Percentiles rank a stretch among this genome's conserved stretches.
Evolutionary conservation across 1,140 invertebrate genomes (phyloP).

Genomic region (Pectinophora gossypiella): DNA sequence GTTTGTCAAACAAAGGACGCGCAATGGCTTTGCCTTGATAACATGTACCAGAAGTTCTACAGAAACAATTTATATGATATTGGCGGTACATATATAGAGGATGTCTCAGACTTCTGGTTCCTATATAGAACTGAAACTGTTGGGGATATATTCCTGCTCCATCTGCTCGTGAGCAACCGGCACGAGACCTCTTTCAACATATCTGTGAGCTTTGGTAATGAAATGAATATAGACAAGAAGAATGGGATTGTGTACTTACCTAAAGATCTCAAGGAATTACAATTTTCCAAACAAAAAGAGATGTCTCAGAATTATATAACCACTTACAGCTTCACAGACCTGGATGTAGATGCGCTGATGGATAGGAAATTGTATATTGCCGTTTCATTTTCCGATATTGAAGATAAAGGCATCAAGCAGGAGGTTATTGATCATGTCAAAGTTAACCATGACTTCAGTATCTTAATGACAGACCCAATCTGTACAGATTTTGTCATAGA

Average conservation of each 20-base stretch:
- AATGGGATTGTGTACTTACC: conserved; percentile 29
- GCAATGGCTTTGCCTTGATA: conserved; percentile 48
- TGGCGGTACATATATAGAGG: conserved; percentile 50
- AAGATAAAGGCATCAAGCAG: conserved; percentile 7
- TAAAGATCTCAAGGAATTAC: conserved; percentile 24
- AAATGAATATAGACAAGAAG: conserved; percentile 38
- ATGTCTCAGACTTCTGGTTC: conserved; percentile 51
- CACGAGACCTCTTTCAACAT: conserved; percentile 33
- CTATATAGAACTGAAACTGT: conserved; percentile 45
- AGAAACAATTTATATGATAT: conserved; percentile 58
- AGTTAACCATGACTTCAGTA: conserved; percentile 39
- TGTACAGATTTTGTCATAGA: conserved; percentile 58
- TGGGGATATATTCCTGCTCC: conserved; percentile 41
- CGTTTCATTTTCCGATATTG: conserved; percentile 24
- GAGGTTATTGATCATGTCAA: conserved; percentile 26
- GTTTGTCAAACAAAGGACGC: conserved; percentile 9
- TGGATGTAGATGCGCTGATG: conserved; percentile 51
- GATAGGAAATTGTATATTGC: conserved; percentile 44
- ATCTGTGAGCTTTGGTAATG: conserved; percentile 29
- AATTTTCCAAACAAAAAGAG: conserved; percentile 30
- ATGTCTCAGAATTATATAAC: conserved; percentile 37
- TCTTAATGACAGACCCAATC: conserved; percentile 46
- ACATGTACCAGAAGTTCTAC: conserved; percentile 51
- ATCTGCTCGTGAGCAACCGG: conserved; percentile 45
- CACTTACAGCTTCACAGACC: conserved; percentile 46